Evolutionary conservation across 1,140 invertebrate genomes (phyloP).

Genomic region (Procambarus clarkii): DNA sequence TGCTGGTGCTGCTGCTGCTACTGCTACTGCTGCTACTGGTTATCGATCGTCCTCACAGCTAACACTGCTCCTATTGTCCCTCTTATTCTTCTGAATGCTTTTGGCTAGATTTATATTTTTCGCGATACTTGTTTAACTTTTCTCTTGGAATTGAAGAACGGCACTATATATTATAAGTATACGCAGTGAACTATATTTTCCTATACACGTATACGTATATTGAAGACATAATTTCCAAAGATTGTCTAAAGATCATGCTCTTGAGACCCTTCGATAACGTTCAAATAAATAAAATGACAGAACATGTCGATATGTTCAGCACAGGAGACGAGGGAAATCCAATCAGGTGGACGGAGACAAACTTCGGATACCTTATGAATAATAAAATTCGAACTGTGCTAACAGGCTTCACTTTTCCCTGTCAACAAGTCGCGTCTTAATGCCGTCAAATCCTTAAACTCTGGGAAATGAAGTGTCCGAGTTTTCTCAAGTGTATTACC

Average conservation of each 20-base stretch:
- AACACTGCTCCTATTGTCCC: neutral
- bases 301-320: neutral
- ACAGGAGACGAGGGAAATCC: neutral
- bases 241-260: too few relatives aligned
- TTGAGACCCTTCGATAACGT: neutral
- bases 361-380: neutral
- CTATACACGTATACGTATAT: too few relatives aligned
- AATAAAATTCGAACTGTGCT: neutral
- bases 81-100: too few relatives aligned
- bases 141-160: neutral
- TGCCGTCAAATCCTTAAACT: conserved; percentile 19
- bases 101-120: too few relatives aligned
- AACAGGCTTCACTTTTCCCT: neutral
- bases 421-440: conserved; percentile 13
- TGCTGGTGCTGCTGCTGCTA: neutral
- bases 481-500: neutral
- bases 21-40: neutral
- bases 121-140: too few relatives aligned
- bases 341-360: neutral
- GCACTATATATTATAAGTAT: neutral
- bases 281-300: neutral
- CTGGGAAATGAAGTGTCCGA: neutral
- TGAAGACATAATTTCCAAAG: too few relatives aligned
- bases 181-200: too few relatives aligned
- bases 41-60: neutral